Evolutionary conservation across 2,113 vertebrate genomes (phyloP), one percentile per base, ranked within the genome.

Genomic region (Apistogramma diplotaenia): DNA sequence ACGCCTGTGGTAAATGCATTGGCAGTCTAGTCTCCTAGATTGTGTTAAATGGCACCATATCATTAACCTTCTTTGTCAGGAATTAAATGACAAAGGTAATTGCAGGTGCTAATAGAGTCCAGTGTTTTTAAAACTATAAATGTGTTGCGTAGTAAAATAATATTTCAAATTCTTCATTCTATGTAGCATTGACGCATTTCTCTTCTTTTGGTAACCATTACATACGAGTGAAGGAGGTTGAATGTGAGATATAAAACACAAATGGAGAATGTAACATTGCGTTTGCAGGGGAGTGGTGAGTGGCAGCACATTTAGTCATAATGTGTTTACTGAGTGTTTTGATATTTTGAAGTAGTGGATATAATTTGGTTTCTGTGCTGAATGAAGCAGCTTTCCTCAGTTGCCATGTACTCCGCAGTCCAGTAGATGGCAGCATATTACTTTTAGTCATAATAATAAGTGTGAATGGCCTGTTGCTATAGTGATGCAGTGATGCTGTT

Each of bases 401-500:
- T 43, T 15, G 62, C 29, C n/a, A 12, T 80, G 21, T 53, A 27
- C 55, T 67, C 59, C 76, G 0, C 19, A 2, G 53, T 60, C 90
- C 92, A 89, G 87, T 80, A 93, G 93, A 82, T 91, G 91, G 92
- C 91, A 85, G 87, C 83, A 88, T 9, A 9, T 85, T 19, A 61
- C 10, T 74, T 59, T 21, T 3, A 74, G 11, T 73, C 57, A 21
- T 33, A 46, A 78, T 78, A 58, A 56, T 46, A 21, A 29, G 23
- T 46, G 35, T 71, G 46, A 82, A 67, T 57, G 61, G 29, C 74
- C 31, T 88, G 92, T 93, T 94, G 85, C 89, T 53, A 92, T 92
- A 85, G 94, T 56, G 83, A 93, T 78, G 57, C 29, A 67, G 75
- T 92, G 92, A 93, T 87, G 89, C 90, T 76, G 71, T 78, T 77